Base-by-base conservation (phyloP, 2,797 vertebrate genomes). In the Poecilia picta region DNA sequence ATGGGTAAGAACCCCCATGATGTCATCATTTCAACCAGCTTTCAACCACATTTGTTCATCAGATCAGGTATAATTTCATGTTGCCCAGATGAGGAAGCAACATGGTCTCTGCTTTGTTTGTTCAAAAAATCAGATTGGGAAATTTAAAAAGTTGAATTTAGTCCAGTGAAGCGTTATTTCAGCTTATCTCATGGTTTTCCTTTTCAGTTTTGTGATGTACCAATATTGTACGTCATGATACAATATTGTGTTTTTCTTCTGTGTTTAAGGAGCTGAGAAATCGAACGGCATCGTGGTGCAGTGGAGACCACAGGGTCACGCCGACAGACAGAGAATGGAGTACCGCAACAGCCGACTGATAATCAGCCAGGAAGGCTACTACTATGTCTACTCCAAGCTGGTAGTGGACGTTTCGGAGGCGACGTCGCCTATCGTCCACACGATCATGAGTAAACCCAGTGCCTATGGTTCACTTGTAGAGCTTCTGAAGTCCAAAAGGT, bases 311-410 rank as follows among this genome's bases (percentile, higher is more conserved):
- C 1, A 46, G 0, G 46, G 5, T 0, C 81, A 92, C 0, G 18
- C 78, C 0, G 23, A 89, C 79, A 83, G 4, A 11, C 3, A 33
- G n/a, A 18, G 83, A 28, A 94, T 95, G 83, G 53, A 13, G n/a
- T 92, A 92, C 70, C 2, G 59, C 20, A 25, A 90, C 1, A 89
- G 90, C 10, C 36, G 5, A 0, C 6, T 95, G 77, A 8, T 79
- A 28, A 79, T 92, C 1, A 2, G 81, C 71, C 41, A n/a, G 71
- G 73, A 75, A 0, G 94, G 94, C 20, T 81, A 86, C 84, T 95
- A 95, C 87, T 94, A 92, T 83, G 46, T 95, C 25, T 95, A 94
- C 85, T 90, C 93, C 72, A 95, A 94, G 89, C 64, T 95, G 74
- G 86, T 89, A n/a, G 0, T 92, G 0, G 81, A 90, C n/a, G 45